Evolutionary conservation across 2,113 vertebrate species (phyloP), one percentile per base, ranked within the genome.

Genomic region (Podarcis cretensis): DNA sequence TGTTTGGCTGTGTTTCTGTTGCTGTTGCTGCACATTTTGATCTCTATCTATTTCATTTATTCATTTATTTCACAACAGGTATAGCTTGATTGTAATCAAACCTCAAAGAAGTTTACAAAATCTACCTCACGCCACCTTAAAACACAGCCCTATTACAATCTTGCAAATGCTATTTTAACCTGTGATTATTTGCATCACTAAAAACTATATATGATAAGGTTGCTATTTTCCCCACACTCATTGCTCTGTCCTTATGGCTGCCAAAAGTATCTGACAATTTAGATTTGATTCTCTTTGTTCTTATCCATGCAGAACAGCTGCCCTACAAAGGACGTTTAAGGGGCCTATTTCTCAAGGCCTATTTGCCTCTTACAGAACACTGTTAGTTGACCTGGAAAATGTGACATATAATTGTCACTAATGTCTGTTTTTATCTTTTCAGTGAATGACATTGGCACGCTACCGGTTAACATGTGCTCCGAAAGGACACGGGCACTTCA

Each of bases 241-340:
- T 13, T 91, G 9, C 43, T 85, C 35, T 91, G 81, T 59, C 65
- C 18, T 1, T 10, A 4, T 1, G 48, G 87, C 0, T 73, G 74
- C 48, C 63, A 68, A 79, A 83, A 65, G 66, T 35, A 59, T 57
- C 71, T 88, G 86, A 75, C 85, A 93, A 81, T n/a, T 20, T 66
- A 74, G 63, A 87, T 63, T 90, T 57, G 21, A 85, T 25, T 86
- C 81, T 4, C 10, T 91, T 89, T 80, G 16, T 10, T 27, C 14
- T 37, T 54, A 92, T 80, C 25, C 74, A 30, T 83, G 83, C 83
- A 69, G 75, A 91, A 93, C 87, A 86, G 1, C 75, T 40, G 88
- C 1, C 32, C 85, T 75, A 48, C 54, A 76, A 74, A 88, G 48
- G 21, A 32, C 59, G 2, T 27, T 10, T 68, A 59, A 90, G 79